A percentile compares a stretch with the other conserved stretches of the same genome.
Evolutionary conservation across 2,888 invertebrate genomes (phyloP).

Genomic region (Phorcus lineatus): DNA sequence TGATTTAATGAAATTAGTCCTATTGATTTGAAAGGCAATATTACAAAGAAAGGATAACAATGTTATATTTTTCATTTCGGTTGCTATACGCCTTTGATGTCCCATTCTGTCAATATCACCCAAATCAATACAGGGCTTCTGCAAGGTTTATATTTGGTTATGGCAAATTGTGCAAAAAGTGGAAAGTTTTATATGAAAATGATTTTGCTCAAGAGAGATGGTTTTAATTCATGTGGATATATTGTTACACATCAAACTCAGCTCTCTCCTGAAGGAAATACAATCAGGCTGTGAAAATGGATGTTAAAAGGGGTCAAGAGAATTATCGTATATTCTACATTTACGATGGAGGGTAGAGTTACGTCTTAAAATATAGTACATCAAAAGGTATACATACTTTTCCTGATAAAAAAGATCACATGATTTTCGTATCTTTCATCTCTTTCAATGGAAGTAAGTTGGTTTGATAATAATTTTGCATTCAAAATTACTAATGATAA

Average conservation of each 20-base stretch:
- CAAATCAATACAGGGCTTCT: background rate
- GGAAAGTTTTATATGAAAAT: conserved; percentile 8
- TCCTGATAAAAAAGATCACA: too few relatives aligned
- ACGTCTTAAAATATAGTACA: too few relatives aligned
- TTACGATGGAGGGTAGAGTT: too few relatives aligned
- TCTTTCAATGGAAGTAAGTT: too few relatives aligned
- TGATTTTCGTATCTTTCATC: too few relatives aligned
- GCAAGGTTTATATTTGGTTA: background rate
- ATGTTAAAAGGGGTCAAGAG: background rate
- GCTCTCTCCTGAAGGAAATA: too few relatives aligned
- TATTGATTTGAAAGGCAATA: background rate
- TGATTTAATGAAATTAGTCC: background rate
- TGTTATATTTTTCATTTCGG: background rate
- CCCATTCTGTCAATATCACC: background rate
- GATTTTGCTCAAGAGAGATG: background rate
- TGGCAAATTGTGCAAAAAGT: background rate
- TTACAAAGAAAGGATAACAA: conserved; percentile 8
- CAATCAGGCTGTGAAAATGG: background rate
- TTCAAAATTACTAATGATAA: too few relatives aligned
- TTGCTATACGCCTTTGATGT: background rate
- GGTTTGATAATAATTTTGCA: too few relatives aligned
- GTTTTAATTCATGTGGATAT: background rate
- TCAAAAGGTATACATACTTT: too few relatives aligned
- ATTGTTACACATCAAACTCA: background rate
- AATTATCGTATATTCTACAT: background rate